Evolutionary conservation across 2,888 invertebrate species (phyloP).

Genomic region (Tolmerus cingulatus): DNA sequence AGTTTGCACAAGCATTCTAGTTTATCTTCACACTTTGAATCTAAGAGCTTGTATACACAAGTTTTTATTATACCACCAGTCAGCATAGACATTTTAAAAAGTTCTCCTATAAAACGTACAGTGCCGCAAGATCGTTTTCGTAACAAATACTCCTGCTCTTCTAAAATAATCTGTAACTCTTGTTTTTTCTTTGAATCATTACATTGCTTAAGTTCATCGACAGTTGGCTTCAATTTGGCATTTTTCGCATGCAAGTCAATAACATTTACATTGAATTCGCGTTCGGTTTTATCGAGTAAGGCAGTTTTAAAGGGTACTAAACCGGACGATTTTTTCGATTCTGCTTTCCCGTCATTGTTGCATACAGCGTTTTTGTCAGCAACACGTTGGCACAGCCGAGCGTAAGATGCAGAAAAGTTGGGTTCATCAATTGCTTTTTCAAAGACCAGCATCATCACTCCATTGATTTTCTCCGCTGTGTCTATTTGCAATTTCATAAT

Average conservation of each 20-base stretch:
- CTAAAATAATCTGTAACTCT: slow-evolving; percentile 70
- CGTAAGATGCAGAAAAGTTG: slow-evolving; percentile 90
- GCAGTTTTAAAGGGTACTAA: slow-evolving; percentile 66
- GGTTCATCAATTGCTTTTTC: slow-evolving; percentile 97
- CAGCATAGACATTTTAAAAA: slow-evolving; percentile 87
- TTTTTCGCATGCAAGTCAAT: slow-evolving; percentile 68
- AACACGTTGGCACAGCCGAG: slow-evolving; percentile 81
- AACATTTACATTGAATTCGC: slow-evolving; percentile 82
- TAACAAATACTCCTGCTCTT: slow-evolving; percentile 76
- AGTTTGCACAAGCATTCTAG: slow-evolving; percentile 91
- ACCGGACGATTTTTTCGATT: slow-evolving; percentile 55
- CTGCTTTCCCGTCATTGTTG: not conserved
- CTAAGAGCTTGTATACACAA: slow-evolving; percentile 78
- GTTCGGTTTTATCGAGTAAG: slow-evolving; percentile 77
- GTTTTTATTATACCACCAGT: slow-evolving; percentile 83
- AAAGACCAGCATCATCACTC: slow-evolving; percentile 89
- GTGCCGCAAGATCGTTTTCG: slow-evolving; percentile 85
- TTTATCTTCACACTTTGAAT: slow-evolving; percentile 81
- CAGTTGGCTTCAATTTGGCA: slow-evolving; percentile 45
- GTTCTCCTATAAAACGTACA: slow-evolving; percentile 81
- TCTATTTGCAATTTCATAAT: slow-evolving; percentile 77
- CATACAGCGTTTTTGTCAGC: slow-evolving; percentile 62
- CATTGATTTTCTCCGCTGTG: slow-evolving; percentile 76
- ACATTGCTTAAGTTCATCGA: slow-evolving; percentile 60
- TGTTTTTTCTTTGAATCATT: slow-evolving; percentile 69